Conservation (phyloP, 2,113 vertebrate genomes). For the Gavia stellata region DNA sequence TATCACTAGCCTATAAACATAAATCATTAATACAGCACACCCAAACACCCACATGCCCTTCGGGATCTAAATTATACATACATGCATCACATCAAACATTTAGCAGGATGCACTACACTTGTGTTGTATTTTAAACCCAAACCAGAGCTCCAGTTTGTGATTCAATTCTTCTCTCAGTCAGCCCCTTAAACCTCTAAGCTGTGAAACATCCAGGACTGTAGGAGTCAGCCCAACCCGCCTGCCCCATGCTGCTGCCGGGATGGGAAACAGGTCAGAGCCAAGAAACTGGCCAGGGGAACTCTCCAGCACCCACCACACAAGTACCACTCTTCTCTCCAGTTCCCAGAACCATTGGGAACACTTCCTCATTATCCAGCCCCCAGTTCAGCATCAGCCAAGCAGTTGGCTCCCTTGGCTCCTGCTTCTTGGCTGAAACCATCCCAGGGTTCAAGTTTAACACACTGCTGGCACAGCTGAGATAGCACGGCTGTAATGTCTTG, state of each 20-base stretch:
- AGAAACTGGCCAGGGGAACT: background rate
- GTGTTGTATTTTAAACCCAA: background rate
- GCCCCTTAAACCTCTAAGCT: background rate
- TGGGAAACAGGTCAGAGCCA: background rate
- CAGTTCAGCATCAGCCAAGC: background rate
- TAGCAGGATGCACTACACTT: background rate
- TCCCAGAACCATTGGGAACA: background rate
- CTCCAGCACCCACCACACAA: background rate
- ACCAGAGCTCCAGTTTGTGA: background rate
- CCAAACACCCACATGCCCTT: background rate
- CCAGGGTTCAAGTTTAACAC: background rate
- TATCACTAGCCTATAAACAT: background rate
- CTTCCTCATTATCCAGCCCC: background rate
- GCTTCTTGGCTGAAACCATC: background rate
- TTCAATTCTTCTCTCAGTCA: background rate
- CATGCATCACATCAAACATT: background rate
- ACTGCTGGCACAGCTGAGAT: background rate
- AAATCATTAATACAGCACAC: background rate
- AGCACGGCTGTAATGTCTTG: background rate
- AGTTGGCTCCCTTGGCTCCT: background rate
- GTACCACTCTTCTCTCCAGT: background rate
- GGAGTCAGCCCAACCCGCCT: background rate
- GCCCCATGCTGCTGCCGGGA: background rate
- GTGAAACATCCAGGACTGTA: background rate
- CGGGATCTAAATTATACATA: background rate